Percentiles rank a stretch among this genome's conserved stretches.
Conservation (phyloP, 2,888 invertebrate genomes). For the Cyclophora punctaria region DNA sequence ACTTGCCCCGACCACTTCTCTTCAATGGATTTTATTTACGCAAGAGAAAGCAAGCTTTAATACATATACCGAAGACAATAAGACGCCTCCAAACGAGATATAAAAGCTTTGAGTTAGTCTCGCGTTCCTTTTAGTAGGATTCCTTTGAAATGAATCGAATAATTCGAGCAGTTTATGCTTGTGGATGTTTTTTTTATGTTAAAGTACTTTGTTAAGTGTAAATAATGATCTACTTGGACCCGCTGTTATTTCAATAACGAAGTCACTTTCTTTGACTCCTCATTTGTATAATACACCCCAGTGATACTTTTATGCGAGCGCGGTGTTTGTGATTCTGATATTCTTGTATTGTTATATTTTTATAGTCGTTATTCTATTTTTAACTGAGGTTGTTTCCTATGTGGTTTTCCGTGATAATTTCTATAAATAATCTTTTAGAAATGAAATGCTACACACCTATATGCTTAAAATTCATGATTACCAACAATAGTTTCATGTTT, state of each 20-base stretch:
- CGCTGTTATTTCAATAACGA: slow-evolving; percentile 23
- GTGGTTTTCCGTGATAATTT: too few species aligned
- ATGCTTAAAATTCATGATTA: too few species aligned
- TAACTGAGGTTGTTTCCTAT: too few species aligned
- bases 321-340: too few species aligned
- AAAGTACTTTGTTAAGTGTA: slow-evolving; percentile 50
- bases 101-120: slow-evolving; percentile 75
- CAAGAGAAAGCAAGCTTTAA: slow-evolving; percentile 73
- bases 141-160: slow-evolving; percentile 74
- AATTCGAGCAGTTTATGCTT: slow-evolving; percentile 68
- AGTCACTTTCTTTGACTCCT: slow-evolving; percentile 14
- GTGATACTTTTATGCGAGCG: background rate
- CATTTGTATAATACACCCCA: background rate
- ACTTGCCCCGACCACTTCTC: slow-evolving; percentile 63
- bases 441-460: too few species aligned
- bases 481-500: too few species aligned
- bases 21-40: slow-evolving; percentile 73
- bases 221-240: slow-evolving; percentile 40
- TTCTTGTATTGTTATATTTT: too few species aligned
- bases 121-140: slow-evolving; percentile 68
- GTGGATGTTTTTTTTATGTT: slow-evolving; percentile 54
- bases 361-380: too few species aligned
- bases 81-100: slow-evolving; percentile 69
- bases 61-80: slow-evolving; percentile 74
- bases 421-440: too few species aligned